Evolutionary conservation across 1,140 invertebrate species (phyloP), one percentile per base, ranked within the genome.

Genomic region (Melitaea cinxia): DNA sequence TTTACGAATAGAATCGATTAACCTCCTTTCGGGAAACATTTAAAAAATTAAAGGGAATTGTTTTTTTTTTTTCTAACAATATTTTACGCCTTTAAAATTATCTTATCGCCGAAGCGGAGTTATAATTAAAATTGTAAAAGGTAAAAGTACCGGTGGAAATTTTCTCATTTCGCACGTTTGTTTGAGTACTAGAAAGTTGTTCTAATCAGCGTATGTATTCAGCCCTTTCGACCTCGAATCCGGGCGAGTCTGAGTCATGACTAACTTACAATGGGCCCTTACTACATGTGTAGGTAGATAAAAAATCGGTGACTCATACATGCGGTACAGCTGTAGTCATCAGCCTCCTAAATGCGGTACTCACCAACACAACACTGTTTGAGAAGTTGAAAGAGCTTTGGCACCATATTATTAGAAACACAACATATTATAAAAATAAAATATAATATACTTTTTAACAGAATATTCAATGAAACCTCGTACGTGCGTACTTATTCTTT

Each of bases 161-260:
- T 53, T 21, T 52, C 24, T 12, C 12, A 60, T 28, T 65, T 66
- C 35, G 26, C 57, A 66, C 50, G 37, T 60, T 59, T 58, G 35
- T 55, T 21, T 23, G 26, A 21, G 33, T 42, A 30, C 54, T 77
- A 79, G 78, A 80, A 80, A 83, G 77, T 72, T 53, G 61, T 61
- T 39, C 21, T 66, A 63, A 62, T 39, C 28, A 58, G 33, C 49
- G 52, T 59, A 47, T 57, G 30, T 70, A 66, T 59, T 63, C 54
- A 72, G 73, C 80, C 80, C 80, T 84, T 77, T 77, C n/a, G 82
- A 78, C 82, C 82, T 77, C 70, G 63, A 70, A 75, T 63, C 56
- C 60, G 60, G 47, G 6, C 47, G 57, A 54, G 35, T 12, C 17
- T 62, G 60, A 33, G 35, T 53, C 53, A 54, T 54, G 59, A 54